Evolutionary conservation across 2,888 invertebrate genomes (phyloP), one percentile per base, ranked within the genome.

Genomic region (Eupeodes luniger): DNA sequence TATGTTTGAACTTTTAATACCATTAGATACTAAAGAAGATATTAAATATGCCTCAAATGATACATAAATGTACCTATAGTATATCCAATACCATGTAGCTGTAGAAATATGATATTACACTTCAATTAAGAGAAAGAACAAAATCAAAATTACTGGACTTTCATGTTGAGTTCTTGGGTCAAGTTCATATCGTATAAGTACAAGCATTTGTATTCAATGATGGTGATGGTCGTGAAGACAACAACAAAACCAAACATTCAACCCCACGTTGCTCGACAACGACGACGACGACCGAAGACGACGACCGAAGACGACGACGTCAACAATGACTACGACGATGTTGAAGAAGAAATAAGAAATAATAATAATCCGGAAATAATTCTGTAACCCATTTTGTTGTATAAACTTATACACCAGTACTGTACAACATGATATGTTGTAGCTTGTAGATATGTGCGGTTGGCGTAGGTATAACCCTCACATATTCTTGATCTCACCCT

Each of bases 321-420:
- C 47, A 10, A 6, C 44, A 59, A 5, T 2, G 34, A 7, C 61
- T n/a, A 1, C 59, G 59, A 4, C 34, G 36, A 14, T 12, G 16
- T 55, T n/a, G 44, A 19, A 4, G 14, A 70, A 77, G 77, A 57
- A 88, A 88, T 78, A 88, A 88, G 78, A 85, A 85, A 88, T 85
- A 88, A 88, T 88, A 88, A 85, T 88, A 88, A 88, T 88, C 88
- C 85, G 88, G 85, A 88, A 85, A 81, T 88, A 88, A 88, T 88
- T 70, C 74, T 75, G 69, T 85, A 85, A 88, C 78, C 85, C 85
- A 81, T 85, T 88, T 66, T 55, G 53, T 55, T 47, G 47, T 36
- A n/a, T 36, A n/a, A 27, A 49, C 14, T 14, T 27, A 16, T 19
- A 47, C 11, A 14, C 16, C 6, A 4, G 11, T 62, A 62, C 9